Evolutionary conservation across 2,113 vertebrate species (phyloP), one percentile per base, ranked within the genome.

Genomic region (Bubo scandiacus): DNA sequence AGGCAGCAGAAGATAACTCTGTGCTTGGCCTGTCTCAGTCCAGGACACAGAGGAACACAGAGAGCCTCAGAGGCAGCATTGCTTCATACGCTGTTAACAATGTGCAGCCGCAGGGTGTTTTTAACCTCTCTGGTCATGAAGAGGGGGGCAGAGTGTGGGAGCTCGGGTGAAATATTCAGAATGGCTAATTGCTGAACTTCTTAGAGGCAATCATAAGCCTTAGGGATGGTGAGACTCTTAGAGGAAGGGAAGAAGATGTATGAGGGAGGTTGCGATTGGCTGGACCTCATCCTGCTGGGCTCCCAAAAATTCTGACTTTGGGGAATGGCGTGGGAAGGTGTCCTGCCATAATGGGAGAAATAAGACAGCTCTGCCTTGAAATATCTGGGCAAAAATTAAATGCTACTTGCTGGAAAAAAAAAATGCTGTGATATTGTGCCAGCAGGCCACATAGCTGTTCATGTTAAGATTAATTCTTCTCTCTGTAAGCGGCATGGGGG

Each of bases 331-430:
- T 91, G 94, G 92, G 94, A 94, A 91, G 91, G 92, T 91, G 88
- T 81, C 95, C 88, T 92, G 91, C 80, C 61, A 8, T 29, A 45
- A 71, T 6, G 61, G 77, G 72, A 81, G 88, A 94, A 95, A 94
- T 43, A 61, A 74, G 88, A 91, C 90, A 95, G 91, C 52, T 91
- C 77, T 97, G 91, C 86, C 65, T 95, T 95, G 92, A 97, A 87
- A 87, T 29, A 73, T 75, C 80, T 94, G 86, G 92, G 92, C 92
- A 74, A 84, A 82, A 88, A 96, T 92, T 86, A 96, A 94, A 95
- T 75, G 36, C 12, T 79, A 23, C 68, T 94, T 34, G 27, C 19
- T 81, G 75, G 49, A 78, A 71, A 63, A 47, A 72, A 36, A 38
- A 52, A 59, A 59, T 16, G 43, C 94, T 89, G 83, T 89, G 95